Conservation (phyloP, 2,797 vertebrate genomes). For the Molothrus aeneus region DNA sequence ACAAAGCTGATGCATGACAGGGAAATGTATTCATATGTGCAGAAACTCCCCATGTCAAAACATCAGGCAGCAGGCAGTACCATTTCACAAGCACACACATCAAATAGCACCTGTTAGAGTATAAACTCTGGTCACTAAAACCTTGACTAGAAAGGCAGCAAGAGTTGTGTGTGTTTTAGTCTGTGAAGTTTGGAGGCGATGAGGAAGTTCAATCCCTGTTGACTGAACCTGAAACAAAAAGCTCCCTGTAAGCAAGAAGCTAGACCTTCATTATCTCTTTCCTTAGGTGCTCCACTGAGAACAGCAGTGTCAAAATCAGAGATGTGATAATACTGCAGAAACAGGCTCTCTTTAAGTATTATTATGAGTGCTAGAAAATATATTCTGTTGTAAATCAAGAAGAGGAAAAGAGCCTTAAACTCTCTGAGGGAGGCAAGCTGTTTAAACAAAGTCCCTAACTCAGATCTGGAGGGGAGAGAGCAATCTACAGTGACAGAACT, state of each 20-base stretch:
- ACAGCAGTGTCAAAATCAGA: background rate
- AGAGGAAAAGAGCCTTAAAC: background rate
- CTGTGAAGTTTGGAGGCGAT: background rate
- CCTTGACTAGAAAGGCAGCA: background rate
- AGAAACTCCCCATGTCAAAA: background rate
- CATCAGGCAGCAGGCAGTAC: background rate
- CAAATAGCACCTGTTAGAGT: background rate
- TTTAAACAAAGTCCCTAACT: background rate
- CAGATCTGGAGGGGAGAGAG: background rate
- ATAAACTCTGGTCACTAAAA: background rate
- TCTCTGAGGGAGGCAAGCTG: background rate
- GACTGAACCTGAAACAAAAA: background rate
- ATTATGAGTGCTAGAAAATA: background rate
- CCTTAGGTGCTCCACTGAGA: background rate
- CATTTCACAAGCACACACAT: background rate
- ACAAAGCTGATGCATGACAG: background rate
- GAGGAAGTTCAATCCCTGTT: background rate
- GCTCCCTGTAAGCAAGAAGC: accelerated
- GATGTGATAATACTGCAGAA: background rate
- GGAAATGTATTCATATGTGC: background rate
- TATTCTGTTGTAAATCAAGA: background rate
- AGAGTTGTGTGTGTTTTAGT: background rate
- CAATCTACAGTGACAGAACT: background rate
- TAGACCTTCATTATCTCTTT: background rate
- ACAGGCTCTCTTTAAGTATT: background rate